Evolutionary conservation across 2,888 invertebrate genomes (phyloP).

Genomic region (Heliconius charithonia): DNA sequence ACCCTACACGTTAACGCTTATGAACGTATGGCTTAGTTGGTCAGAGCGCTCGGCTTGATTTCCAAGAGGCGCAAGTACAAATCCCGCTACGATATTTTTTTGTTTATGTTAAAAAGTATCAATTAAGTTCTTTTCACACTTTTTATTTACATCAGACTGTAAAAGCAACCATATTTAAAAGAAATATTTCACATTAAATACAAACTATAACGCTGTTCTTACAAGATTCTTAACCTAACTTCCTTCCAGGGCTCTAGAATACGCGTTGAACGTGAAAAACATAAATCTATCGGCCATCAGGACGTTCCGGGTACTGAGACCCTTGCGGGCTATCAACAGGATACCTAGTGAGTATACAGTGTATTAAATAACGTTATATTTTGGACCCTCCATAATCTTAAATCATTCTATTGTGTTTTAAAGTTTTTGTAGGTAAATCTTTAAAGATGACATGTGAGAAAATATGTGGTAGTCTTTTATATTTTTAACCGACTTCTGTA

Average conservation of each 20-base stretch:
- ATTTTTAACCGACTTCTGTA: no score
- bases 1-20: no score
- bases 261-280: conserved; percentile 97
- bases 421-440: conserved; percentile 16
- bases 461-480: not conserved
- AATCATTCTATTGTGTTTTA: conserved; percentile 33
- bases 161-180: not conserved
- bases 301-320: conserved; percentile 98
- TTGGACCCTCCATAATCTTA: conserved; percentile 9
- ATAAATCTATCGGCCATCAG: conserved; percentile 99
- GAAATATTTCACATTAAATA: not conserved
- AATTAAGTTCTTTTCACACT: not conserved
- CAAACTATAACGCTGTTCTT: not conserved
- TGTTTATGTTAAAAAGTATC: no score
- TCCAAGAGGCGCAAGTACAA: no score
- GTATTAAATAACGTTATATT: conserved; percentile 5
- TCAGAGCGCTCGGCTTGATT: no score
- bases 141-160: not conserved
- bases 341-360: conserved; percentile 95
- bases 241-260: conserved; percentile 89
- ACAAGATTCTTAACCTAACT: conserved; percentile 21
- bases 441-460: conserved; percentile 25
- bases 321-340: conserved; percentile 98
- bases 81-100: no score
- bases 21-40: no score